phyloP scores from a whole-genome alignment of 2,888 invertebrate genomes.

The Pseudococcus longispinus region DNA sequence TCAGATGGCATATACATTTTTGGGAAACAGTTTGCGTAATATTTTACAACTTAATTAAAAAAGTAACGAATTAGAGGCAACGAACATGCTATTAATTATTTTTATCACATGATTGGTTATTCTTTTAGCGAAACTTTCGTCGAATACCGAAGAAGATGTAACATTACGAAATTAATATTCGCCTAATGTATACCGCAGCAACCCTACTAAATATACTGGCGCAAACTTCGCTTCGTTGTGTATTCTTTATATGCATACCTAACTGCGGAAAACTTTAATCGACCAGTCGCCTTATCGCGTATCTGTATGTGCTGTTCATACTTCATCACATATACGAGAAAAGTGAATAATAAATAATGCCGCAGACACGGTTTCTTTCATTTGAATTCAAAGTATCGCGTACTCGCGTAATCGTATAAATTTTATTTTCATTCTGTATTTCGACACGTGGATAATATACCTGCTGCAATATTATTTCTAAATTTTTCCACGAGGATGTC shows the following conservation, averaged over 20 bases:
- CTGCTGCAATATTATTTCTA: neutral
- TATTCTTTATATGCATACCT: neutral
- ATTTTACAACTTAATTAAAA: conserved; percentile 28
- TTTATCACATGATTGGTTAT: conserved; percentile 17
- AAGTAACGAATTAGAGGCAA: neutral
- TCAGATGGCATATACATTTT: neutral
- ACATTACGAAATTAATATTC: neutral
- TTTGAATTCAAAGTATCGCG: neutral
- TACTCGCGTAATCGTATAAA: neutral
- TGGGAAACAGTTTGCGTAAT: neutral
- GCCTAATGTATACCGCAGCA: neutral
- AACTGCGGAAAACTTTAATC: conserved; percentile 28
- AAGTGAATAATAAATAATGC: conserved; percentile 2
- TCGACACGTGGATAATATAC: neutral
- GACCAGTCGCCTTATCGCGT: neutral
- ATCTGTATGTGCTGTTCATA: neutral
- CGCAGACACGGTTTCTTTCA: neutral
- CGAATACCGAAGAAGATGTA: neutral
- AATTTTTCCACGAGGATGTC: neutral
- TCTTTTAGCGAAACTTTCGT: neutral
- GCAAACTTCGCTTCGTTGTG: neutral
- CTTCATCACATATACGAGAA: neutral
- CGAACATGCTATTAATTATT: neutral
- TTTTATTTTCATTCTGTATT: conserved; percentile 19
- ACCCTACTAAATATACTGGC: neutral